phyloP scores from a whole-genome alignment of 2,113 vertebrate genomes.

The Thunnus maccoyii region DNA sequence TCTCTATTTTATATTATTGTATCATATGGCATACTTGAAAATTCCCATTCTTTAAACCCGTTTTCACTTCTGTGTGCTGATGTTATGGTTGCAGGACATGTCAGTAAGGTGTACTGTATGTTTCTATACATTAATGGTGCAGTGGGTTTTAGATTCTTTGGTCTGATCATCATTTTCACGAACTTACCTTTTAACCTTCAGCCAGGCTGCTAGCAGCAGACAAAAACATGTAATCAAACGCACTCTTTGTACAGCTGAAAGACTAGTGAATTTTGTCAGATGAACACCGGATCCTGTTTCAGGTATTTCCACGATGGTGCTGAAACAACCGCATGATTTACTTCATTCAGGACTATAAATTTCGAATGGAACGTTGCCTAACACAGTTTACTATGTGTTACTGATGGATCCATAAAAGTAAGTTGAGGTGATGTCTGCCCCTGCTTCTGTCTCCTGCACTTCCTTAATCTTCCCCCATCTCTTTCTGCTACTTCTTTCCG shows the following conservation, averaged over 20 bases:
- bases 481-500: neutral
- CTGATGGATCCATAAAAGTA: slow-evolving; percentile 28
- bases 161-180: neutral
- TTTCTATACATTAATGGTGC: neutral
- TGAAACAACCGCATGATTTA: slow-evolving; percentile 25
- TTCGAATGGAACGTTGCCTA: slow-evolving; percentile 8
- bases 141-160: neutral
- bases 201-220: neutral
- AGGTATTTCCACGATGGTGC: slow-evolving; percentile 41
- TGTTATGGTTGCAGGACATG: too few relatives aligned
- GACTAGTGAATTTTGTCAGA: slow-evolving; percentile 15
- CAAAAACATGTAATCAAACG: neutral
- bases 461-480: slow-evolving; percentile 22
- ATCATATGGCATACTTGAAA: neutral
- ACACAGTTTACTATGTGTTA: slow-evolving; percentile 39
- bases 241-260: slow-evolving; percentile 3
- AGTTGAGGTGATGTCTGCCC: slow-evolving; percentile 24
- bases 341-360: slow-evolving; percentile 24
- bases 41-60: neutral
- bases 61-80: neutral
- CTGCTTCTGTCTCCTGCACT: slow-evolving; percentile 15
- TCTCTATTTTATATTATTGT: slow-evolving; percentile 14
- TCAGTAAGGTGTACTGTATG: neutral
- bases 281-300: slow-evolving; percentile 24
- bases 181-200: neutral